These are phyloP conservation scores for Cephalopterus ornatus DNA, from an alignment of 2,113 vertebrate species.

Conservation along the genomic window DNA sequence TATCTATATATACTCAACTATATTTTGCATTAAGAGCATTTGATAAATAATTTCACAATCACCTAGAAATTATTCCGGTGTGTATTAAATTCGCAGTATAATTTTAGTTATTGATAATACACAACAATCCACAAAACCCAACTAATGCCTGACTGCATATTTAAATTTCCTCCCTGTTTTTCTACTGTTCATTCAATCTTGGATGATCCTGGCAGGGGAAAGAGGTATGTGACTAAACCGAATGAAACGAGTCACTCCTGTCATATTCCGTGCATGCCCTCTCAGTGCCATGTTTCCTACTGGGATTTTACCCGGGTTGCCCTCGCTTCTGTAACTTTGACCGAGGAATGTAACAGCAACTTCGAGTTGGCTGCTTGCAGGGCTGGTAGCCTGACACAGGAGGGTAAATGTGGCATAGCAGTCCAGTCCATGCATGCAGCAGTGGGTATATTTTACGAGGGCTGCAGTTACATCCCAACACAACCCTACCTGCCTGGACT, in stretches of 20 bases:
- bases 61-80: slow-evolving; percentile 53
- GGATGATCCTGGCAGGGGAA: slow-evolving; percentile 94
- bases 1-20: slow-evolving; percentile 7
- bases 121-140: slow-evolving; percentile 68
- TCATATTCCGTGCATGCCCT: slow-evolving; percentile 89
- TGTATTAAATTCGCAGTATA: slow-evolving; percentile 62
- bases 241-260: slow-evolving; percentile 80
- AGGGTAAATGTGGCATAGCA: slow-evolving; percentile 71
- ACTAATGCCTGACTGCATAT: slow-evolving; percentile 84
- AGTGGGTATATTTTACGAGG: slow-evolving; percentile 72
- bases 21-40: slow-evolving; percentile 46
- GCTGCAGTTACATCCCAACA: slow-evolving; percentile 80
- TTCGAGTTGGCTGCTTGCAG: slow-evolving; percentile 81
- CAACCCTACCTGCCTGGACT: slow-evolving; percentile 74
- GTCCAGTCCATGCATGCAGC: slow-evolving; percentile 78
- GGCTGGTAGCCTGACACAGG: slow-evolving; percentile 72
- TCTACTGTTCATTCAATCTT: slow-evolving; percentile 87
- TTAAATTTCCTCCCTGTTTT: slow-evolving; percentile 93
- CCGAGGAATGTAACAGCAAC: slow-evolving; percentile 80
- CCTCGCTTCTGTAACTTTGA: slow-evolving; percentile 78
- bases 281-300: slow-evolving; percentile 80
- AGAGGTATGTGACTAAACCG: slow-evolving; percentile 93
- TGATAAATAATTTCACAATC: slow-evolving; percentile 53
- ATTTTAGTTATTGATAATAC: slow-evolving; percentile 68
- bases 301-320: slow-evolving; percentile 73